phyloP scores from a whole-genome alignment of 1,140 invertebrate genomes.

The Bradysia coprophila region DNA sequence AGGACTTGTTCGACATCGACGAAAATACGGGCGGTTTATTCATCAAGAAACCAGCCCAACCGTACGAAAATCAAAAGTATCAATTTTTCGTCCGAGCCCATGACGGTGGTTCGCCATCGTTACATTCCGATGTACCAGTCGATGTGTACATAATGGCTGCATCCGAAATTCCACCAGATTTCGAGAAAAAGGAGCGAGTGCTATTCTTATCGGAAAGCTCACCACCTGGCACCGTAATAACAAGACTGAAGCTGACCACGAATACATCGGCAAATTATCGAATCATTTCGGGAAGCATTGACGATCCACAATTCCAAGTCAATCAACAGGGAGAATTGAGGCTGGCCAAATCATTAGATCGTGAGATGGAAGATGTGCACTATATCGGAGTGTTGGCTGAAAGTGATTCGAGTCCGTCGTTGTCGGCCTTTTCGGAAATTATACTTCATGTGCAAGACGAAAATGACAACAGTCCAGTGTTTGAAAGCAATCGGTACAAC shows the following conservation, averaged over 20 bases:
- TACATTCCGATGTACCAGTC: constrained; percentile 60
- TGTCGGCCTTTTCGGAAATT: constrained; percentile 55
- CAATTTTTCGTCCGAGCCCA: constrained; percentile 78
- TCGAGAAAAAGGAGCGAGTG: constrained; percentile 48
- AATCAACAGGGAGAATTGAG: constrained; percentile 53
- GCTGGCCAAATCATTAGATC: constrained; percentile 50
- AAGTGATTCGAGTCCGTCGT: constrained; percentile 51
- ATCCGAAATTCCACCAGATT: constrained; percentile 46
- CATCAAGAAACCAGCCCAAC: constrained; percentile 33
- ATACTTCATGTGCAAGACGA: constrained; percentile 68
- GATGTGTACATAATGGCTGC: constrained; percentile 54
- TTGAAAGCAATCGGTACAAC: constrained; percentile 66
- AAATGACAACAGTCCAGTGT: constrained; percentile 77
- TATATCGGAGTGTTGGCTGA: constrained; percentile 64
- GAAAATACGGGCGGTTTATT: constrained; percentile 46
- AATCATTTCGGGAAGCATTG: constrained; percentile 38
- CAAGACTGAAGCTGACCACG: constrained; percentile 33
- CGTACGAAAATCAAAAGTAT: constrained; percentile 47
- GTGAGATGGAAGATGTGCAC: constrained; percentile 52
- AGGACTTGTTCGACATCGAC: constrained; percentile 45
- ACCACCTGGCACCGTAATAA: constrained; percentile 41
- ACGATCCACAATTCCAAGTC: constrained; percentile 51
- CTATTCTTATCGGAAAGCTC: constrained; percentile 68
- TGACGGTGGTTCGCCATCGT: constrained; percentile 49
- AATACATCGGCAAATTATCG: constrained; percentile 39